A percentile compares a stretch with the other conserved stretches of the same genome.
Evolutionary conservation across 2,888 invertebrate genomes (phyloP).

Genomic region (Achlya flavicornis): DNA sequence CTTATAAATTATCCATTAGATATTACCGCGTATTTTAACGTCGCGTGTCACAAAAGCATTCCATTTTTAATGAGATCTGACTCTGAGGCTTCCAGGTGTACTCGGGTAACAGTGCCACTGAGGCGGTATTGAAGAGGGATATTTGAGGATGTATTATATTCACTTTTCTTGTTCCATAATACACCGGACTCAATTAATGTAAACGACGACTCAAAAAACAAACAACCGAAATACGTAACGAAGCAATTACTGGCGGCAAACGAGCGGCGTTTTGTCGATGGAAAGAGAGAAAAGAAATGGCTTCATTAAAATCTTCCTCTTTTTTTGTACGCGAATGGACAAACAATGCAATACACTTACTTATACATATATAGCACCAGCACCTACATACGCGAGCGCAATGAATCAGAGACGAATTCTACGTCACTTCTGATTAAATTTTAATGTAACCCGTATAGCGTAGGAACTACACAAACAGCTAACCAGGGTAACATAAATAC

Average conservation of each 20-base stretch:
- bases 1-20: too few species aligned
- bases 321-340: slow-evolving; percentile 35
- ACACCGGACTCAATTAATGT: slow-evolving; percentile 44
- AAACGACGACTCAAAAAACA: slow-evolving; percentile 46
- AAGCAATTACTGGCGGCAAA: slow-evolving; percentile 63
- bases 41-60: not conserved
- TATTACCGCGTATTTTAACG: too few species aligned
- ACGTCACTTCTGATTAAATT: not conserved
- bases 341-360: slow-evolving; percentile 25
- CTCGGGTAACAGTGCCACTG: slow-evolving; percentile 12
- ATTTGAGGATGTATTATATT: slow-evolving; percentile 11
- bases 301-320: slow-evolving; percentile 49
- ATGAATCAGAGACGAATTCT: not conserved
- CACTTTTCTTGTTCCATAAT: slow-evolving; percentile 15
- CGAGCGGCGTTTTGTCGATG: slow-evolving; percentile 43
- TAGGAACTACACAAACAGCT: not conserved
- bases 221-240: slow-evolving; percentile 59
- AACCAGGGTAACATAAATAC: slow-evolving; percentile 3
- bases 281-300: slow-evolving; percentile 50
- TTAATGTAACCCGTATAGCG: not conserved
- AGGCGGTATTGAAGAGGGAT: slow-evolving; percentile 8
- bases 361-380: slow-evolving; percentile 12
- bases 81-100: not conserved
- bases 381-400: not conserved
- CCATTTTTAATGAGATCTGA: slow-evolving; percentile 6